Evolutionary conservation across 1,140 invertebrate genomes (phyloP), one percentile per base, ranked within the genome.

Genomic region (Homalodisca vitripennis): DNA sequence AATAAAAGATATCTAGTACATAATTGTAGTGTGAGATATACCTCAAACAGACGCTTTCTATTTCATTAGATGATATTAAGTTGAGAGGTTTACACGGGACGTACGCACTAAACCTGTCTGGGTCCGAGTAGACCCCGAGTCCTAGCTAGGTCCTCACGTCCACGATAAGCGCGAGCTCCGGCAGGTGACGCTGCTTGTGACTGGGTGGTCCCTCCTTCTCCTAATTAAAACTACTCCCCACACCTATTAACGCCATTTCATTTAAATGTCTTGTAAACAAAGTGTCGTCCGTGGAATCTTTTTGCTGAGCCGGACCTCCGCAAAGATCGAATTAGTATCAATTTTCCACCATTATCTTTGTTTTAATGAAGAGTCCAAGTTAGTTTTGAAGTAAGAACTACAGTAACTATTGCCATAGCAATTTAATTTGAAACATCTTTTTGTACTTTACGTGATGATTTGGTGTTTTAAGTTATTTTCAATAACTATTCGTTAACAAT

Each of bases 231-330:
- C 48, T 24, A 53, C 55, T 60, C 14, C 55, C 48, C 6, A 3
- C 55, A 12, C 55, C 55, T 60, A 60, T 60, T 60, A 60, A 60
- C 55, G 24, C 24, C 24, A 60, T 22, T 24, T 13, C 55, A 60
- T 60, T 60, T 60, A 26, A 60, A 60, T 60, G 55, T 60, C 55
- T 60, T 60, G 55, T 60, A 60, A 60, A 60, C 55, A 60, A 60
- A 60, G 55, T 60, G 55, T 60, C 14, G 34, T 6, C 6, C 6
- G 34, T 10, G 34, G 34, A 41, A 41, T 41, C 6, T 17, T 17
- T 41, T 41, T 41, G 17, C 34, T 17, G 34, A 13, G 55, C 6
- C 22, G 55, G 55, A 60, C 55, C 55, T 2, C 55, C 55, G 55
- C 55, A 30, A 2, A 10, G 55, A 22, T 60, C 3, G n/a, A n/a